Conservation (phyloP, 2,113 vertebrate genomes). For the Phoxinus phoxinus region DNA sequence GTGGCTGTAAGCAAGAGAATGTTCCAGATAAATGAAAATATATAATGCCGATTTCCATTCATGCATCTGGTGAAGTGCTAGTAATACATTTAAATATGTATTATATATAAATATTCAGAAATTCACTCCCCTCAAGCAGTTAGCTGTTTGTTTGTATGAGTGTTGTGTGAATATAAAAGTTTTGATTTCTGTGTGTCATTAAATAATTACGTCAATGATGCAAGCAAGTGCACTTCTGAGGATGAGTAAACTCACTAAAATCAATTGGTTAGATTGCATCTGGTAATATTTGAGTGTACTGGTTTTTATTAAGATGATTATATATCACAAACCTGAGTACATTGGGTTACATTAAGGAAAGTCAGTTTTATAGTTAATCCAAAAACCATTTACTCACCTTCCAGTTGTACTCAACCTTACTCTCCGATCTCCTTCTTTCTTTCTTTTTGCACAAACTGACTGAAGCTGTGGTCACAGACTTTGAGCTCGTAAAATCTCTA, state of each 20-base stretch:
- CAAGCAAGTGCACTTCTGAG: background rate
- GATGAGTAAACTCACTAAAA: background rate
- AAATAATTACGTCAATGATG: background rate
- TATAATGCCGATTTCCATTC: slow-evolving; percentile 20
- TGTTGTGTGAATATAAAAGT: background rate
- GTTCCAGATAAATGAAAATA: slow-evolving; percentile 33
- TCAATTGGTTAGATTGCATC: background rate
- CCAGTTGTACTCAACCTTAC: background rate
- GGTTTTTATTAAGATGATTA: background rate
- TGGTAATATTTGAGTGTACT: background rate
- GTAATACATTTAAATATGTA: background rate
- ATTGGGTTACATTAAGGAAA: background rate
- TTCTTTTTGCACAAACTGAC: background rate
- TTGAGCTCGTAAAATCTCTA: background rate
- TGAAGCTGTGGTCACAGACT: background rate
- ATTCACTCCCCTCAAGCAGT: background rate
- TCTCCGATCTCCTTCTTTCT: too few species aligned
- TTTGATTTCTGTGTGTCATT: background rate
- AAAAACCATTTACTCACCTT: background rate
- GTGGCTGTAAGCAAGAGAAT: slow-evolving; percentile 37
- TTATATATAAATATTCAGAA: background rate
- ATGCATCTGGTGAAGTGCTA: background rate
- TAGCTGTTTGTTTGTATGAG: background rate
- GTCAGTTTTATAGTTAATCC: background rate
- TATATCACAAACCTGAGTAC: background rate